These are phyloP conservation scores for Chloropsis hardwickii DNA, from an alignment of 2,113 vertebrate genomes.

Conservation along the genomic window DNA sequence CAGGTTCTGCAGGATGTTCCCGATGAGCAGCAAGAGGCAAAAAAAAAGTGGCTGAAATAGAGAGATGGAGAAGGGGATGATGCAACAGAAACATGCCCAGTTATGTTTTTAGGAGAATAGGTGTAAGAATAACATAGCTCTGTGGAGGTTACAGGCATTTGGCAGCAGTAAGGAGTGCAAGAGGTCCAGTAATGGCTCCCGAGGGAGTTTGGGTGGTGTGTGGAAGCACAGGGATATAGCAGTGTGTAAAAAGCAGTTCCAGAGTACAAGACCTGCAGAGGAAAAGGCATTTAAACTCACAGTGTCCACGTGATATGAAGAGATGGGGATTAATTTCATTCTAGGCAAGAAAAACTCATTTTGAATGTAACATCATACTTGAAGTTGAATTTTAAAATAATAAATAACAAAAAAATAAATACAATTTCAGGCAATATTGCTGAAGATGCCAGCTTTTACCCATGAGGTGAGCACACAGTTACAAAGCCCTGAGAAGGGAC, in stretches of 20 bases:
- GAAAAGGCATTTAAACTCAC: not conserved
- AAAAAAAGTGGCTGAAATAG: not conserved
- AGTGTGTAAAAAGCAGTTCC: not conserved
- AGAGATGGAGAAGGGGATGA: not conserved
- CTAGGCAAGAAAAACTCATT: not conserved
- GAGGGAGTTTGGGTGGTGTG: not conserved
- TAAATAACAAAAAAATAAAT: not conserved
- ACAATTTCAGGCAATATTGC: not conserved
- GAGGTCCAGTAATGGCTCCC: not conserved
- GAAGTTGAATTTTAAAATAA: not conserved
- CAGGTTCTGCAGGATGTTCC: not conserved
- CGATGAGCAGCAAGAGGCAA: not conserved
- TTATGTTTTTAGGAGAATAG: not conserved
- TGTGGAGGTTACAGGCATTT: not conserved
- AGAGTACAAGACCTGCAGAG: not conserved
- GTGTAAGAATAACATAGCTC: not conserved
- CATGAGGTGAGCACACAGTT: not conserved
- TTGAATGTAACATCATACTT: not conserved
- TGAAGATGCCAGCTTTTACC: not conserved
- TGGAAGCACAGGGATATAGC: not conserved
- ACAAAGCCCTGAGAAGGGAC: fast-evolving
- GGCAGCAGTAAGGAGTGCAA: not conserved
- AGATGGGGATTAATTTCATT: not conserved
- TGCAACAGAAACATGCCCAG: not conserved
- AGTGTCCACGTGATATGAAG: not conserved